phyloP scores from a whole-genome alignment of 2,888 invertebrate genomes.

The Tenthredo livida region DNA sequence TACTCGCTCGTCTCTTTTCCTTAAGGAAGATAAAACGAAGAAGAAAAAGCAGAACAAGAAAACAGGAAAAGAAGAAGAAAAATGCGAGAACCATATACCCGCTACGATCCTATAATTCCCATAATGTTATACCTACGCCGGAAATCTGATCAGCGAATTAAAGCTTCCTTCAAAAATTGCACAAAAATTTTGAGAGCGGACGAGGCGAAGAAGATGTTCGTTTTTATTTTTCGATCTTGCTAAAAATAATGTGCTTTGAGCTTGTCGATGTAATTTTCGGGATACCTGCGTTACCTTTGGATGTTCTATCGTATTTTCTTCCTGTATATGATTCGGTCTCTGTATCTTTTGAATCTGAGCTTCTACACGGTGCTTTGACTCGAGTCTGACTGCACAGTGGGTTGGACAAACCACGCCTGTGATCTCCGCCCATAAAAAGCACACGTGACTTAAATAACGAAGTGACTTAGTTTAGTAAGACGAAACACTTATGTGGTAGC shows the following conservation, averaged over 20 bases:
- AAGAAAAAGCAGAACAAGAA: background rate
- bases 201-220: too few species aligned
- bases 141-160: background rate
- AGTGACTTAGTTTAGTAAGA: conserved; percentile 50
- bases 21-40: background rate
- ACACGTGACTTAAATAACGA: conserved; percentile 35
- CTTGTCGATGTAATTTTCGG: too few species aligned
- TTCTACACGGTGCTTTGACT: background rate
- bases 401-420: conserved; percentile 25
- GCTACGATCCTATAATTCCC: too few species aligned
- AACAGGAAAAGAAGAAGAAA: background rate
- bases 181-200: too few species aligned
- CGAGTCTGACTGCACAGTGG: background rate
- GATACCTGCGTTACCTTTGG: background rate
- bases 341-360: background rate
- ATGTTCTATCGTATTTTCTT: background rate
- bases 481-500: conserved; percentile 60
- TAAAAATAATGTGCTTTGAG: background rate
- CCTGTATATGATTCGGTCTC: background rate
- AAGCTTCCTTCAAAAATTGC: background rate
- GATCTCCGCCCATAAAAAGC: conserved; percentile 26
- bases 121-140: background rate
- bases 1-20: conserved; percentile 10
- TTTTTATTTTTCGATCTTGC: too few species aligned
- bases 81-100: too few species aligned